Percentiles rank a stretch among this genome's conserved stretches.
Conservation (phyloP, 2,888 invertebrate genomes). For the Saturnia japonica region DNA sequence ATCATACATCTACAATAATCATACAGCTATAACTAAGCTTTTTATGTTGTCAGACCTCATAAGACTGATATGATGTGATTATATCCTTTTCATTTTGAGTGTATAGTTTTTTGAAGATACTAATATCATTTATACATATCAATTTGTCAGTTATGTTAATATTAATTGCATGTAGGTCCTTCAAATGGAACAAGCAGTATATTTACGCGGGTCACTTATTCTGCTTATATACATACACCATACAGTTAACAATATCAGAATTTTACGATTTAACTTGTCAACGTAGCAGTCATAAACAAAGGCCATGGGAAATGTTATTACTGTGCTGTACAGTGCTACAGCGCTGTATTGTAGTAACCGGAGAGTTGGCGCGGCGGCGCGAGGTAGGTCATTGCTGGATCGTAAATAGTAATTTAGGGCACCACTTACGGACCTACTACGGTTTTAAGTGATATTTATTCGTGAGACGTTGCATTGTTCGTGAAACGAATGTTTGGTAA, state of each 20-base stretch:
- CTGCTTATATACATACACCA: too few relatives aligned
- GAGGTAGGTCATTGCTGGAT: conserved; percentile 47
- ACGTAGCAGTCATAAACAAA: conserved; percentile 44
- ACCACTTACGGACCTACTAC: conserved; percentile 28
- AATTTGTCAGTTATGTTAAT: too few relatives aligned
- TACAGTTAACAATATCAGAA: conserved; percentile 43
- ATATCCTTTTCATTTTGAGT: too few relatives aligned
- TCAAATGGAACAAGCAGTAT: not conserved
- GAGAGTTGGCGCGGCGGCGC: conserved; percentile 26
- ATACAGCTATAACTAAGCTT: too few relatives aligned
- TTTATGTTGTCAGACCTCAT: too few relatives aligned
- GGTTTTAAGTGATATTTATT: conserved; percentile 36
- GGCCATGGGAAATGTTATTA: conserved; percentile 47
- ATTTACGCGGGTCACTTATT: not conserved
- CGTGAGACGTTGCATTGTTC: conserved; percentile 35
- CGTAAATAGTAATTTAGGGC: conserved; percentile 57
- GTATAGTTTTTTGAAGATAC: too few relatives aligned
- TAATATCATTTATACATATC: too few relatives aligned
- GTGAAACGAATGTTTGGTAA: conserved; percentile 2
- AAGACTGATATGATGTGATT: too few relatives aligned
- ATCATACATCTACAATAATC: too few relatives aligned
- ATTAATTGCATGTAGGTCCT: not conserved
- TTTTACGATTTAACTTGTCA: conserved; percentile 57
- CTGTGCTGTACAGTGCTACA: conserved; percentile 30
- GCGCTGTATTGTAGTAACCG: conserved; percentile 32